Evolutionary conservation across 2,797 vertebrate species (phyloP), one percentile per base, ranked within the genome.

Genomic region (Brachyalestes nurse): DNA sequence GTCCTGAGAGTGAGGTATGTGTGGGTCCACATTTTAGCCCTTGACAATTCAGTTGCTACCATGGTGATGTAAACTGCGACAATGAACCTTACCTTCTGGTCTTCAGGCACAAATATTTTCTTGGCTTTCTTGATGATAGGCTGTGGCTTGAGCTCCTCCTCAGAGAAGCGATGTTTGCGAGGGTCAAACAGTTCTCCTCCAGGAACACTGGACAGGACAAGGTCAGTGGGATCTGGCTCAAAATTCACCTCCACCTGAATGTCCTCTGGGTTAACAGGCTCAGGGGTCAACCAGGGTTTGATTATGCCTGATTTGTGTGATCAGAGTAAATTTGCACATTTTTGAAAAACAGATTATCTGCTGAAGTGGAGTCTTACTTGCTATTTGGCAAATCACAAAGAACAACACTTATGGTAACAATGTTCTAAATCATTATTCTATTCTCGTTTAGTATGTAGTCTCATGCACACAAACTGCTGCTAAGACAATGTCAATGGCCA

Each of bases 101-200:
- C 96, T 2, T 98, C 93, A 0, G 97, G 97, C 14, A 99, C 98
- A 90, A 95, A 97, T 88, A 97, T 93, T 89, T 99, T 99, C 94
- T 97, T 99, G 86, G 98, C 97, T 89, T 99, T 99, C 90, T 99
- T 99, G 90, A 99, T 99, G 96, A 99, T 98, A 1, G 97, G 98
- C 82, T 99, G 98, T 28, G 98, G 98, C 88, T 98, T 99, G 77
- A 99, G 95, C 80, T 99, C 97, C 19, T 98, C 97, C 40, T 97
- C 97, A 0, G 93, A 92, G 90, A 99, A 99, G 87, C 95, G 97
- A 93, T 98, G 97, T 86, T 98, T 98, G 82, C 98, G 96, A 12
- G 98, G 98, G 89, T 99, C 87, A 79, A 99, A 99, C 82, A 99
- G 96, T 82, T 98, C 96, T 0, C 97, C 97, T 8, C 98, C 97